phyloP scores from a whole-genome alignment of 2,113 vertebrate genomes.

The Sialia sialis region DNA sequence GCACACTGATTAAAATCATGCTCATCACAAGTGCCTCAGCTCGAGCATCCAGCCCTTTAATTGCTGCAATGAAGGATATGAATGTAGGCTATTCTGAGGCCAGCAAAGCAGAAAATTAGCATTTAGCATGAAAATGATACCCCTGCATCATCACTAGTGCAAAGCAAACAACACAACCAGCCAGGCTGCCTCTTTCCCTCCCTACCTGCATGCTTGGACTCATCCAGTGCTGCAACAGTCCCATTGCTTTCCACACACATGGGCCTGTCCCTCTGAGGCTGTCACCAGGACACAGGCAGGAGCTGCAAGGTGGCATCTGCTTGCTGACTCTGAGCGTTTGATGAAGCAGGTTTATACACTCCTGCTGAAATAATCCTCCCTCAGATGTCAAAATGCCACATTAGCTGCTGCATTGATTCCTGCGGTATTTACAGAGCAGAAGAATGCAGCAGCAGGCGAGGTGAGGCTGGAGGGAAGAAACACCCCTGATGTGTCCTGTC shows the following conservation, averaged over 20 bases:
- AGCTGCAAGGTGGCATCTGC: neutral
- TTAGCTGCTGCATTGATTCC: neutral
- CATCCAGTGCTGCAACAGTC: neutral
- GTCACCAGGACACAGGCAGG: neutral
- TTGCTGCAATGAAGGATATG: constrained; percentile 30
- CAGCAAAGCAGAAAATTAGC: constrained; percentile 66
- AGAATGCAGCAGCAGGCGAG: neutral
- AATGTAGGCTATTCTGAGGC: constrained; percentile 33
- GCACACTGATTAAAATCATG: neutral
- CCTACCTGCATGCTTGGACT: neutral
- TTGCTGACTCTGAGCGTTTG: neutral
- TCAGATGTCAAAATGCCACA: neutral
- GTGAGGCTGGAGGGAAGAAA: neutral
- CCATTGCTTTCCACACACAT: accelerated
- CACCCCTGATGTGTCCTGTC: neutral
- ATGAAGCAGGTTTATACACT: neutral
- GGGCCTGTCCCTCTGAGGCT: neutral
- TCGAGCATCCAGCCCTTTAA: constrained; percentile 26
- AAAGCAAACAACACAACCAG: neutral
- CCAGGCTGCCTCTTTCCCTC: neutral
- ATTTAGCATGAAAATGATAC: constrained; percentile 52
- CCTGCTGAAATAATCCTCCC: neutral
- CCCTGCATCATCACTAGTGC: constrained; percentile 33
- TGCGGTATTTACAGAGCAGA: neutral
- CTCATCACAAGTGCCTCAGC: neutral